Percentiles rank a stretch among this genome's conserved stretches.
Conservation (phyloP, 2,113 vertebrate species). For the Talpa occidentalis region DNA sequence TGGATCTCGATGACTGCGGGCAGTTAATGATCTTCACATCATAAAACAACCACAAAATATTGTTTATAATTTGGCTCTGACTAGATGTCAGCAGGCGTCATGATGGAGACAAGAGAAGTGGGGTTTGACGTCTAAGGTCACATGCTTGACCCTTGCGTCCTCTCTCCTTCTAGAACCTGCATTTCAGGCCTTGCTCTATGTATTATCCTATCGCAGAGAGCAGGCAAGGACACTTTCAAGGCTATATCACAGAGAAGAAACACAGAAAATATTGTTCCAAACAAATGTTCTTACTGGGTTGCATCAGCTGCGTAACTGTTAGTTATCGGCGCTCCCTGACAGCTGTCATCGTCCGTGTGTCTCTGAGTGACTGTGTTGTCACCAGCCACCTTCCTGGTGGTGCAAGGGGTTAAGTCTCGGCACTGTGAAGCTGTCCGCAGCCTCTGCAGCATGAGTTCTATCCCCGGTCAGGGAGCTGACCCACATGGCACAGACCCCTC, state of each 20-base stretch:
- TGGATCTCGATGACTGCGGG: neutral
- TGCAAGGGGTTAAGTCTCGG: too few species aligned
- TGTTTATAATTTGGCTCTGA: slow-evolving; percentile 23
- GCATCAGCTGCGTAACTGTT: neutral
- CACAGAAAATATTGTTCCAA: neutral
- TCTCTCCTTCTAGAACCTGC: neutral
- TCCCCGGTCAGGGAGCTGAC: too few species aligned
- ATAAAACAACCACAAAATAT: neutral
- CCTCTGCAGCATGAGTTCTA: too few species aligned
- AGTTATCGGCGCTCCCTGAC: neutral
- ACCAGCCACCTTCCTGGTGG: too few species aligned
- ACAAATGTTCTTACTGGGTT: slow-evolving; percentile 1
- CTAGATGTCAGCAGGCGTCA: neutral
- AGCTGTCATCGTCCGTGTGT: too few species aligned
- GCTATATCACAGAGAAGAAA: neutral
- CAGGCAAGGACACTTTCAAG: neutral
- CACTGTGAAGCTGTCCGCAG: too few species aligned
- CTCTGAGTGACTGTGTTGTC: too few species aligned
- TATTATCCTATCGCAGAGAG: neutral
- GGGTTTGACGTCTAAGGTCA: neutral
- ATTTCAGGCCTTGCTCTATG: neutral
- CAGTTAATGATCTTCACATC: neutral
- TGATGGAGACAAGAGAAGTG: neutral
- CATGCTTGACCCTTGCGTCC: neutral
- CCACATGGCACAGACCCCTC: too few species aligned